Evolutionary conservation across 2,888 invertebrate genomes (phyloP), one percentile per base, ranked within the genome.

Genomic region (Antitype chi): DNA sequence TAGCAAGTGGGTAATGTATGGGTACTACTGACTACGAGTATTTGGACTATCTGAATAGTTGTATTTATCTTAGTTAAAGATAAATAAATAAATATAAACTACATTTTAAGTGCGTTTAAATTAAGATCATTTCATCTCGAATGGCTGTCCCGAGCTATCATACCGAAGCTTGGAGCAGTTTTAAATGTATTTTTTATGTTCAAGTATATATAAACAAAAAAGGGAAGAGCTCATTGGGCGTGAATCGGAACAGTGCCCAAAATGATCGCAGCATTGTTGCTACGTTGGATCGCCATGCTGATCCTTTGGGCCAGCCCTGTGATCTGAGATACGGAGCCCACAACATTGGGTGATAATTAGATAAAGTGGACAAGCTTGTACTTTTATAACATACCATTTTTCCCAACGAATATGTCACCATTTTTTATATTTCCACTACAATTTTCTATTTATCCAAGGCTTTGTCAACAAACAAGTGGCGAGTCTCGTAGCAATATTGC

Each of bases 401-500:
- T 28, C 52, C 13, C 2, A 57, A 57, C 32, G 8, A 64, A 74
- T n/a, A 25, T 68, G 9, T 47, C 75, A 47, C 59, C 15, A 53
- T 64, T 23, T 17, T 32, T n/a, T 73, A 47, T 55, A 80, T 55
- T 64, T 59, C 20, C 23, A 32, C 64, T 66, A 38, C 59, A 38
- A 62, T 74, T 84, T 75, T 82, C 64, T 66, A 57, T 81, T 68
- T 64, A 57, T n/a, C 60, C 38, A 55, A 59, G 43, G 17, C 73
- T 68, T 74, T 70, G 75, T 68, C 64, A 63, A 70, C 72, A 74
- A 68, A 82, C 70, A 74, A 63, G 38, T 47, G 55, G 38, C 60
- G 63, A 70, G 43, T 72, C 17, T 66, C 82, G 78, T 75, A 81
- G 86, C 79, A 78, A 64, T 79, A 82, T 74, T 76, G 75, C 84